Conservation (phyloP, 2,797 vertebrate genomes). For the Poeciliopsis infans region DNA sequence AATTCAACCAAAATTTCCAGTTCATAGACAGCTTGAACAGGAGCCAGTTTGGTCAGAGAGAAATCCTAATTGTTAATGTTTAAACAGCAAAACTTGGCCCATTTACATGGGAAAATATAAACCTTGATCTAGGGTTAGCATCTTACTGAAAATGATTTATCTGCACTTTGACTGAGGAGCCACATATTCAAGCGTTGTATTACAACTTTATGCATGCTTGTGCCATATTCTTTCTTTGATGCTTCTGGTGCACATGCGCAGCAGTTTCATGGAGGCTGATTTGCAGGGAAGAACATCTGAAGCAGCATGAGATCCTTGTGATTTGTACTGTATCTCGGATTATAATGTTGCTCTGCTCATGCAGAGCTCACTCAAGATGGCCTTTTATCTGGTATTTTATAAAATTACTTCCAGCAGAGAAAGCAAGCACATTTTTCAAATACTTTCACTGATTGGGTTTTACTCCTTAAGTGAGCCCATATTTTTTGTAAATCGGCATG, state of each 20-base stretch:
- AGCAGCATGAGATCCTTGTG: background rate
- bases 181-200: background rate
- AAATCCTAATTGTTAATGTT: background rate
- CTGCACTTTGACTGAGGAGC: background rate
- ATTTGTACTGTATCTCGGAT: background rate
- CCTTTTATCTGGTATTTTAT: background rate
- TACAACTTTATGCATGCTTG: background rate
- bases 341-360: background rate
- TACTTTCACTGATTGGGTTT: background rate
- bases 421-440: background rate
- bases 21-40: background rate
- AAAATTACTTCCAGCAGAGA: slow-evolving; percentile 13
- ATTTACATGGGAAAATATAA: background rate
- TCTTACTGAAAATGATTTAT: background rate
- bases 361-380: background rate
- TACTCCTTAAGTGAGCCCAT: slow-evolving; percentile 1
- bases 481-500: background rate
- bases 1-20: background rate
- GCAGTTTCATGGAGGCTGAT: background rate
- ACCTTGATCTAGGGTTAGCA: background rate
- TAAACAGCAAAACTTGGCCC: background rate
- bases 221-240: background rate
- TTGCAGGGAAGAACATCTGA: background rate
- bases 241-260: background rate
- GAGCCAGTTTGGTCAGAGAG: background rate